Conservation (phyloP, 2,888 invertebrate species). For the Drosophila barbarae region DNA sequence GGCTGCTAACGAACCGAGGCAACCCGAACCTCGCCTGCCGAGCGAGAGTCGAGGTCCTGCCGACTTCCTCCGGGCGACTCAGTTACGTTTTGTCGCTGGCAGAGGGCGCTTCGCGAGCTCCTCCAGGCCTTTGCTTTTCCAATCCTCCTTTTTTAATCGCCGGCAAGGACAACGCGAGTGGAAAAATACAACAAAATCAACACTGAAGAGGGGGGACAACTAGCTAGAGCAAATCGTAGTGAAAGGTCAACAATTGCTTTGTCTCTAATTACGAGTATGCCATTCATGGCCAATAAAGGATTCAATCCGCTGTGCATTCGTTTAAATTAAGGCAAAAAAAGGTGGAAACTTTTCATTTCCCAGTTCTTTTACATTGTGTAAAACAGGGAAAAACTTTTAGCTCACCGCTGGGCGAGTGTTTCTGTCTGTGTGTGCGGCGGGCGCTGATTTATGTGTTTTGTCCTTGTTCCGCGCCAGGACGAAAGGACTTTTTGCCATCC, state of each 20-base stretch:
- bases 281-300: conserved; percentile 38
- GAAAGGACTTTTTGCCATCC: conserved; percentile 39
- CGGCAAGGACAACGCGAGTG: conserved; percentile 40
- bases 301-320: conserved; percentile 32
- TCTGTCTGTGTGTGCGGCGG: conserved; percentile 2
- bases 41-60: neutral
- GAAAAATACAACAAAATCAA: conserved; percentile 35
- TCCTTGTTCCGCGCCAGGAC: conserved; percentile 43
- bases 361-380: conserved; percentile 31
- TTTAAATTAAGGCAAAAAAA: conserved; percentile 28
- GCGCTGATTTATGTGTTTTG: conserved; percentile 48
- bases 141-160: conserved; percentile 13
- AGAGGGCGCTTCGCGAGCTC: conserved; percentile 32
- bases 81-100: conserved; percentile 52
- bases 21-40: conserved; percentile 16
- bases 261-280: conserved; percentile 44
- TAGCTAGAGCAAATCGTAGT: conserved; percentile 21
- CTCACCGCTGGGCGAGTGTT: conserved; percentile 11
- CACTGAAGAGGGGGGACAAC: neutral
- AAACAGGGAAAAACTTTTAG: conserved; percentile 32
- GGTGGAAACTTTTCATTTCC: conserved; percentile 45
- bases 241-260: conserved; percentile 43
- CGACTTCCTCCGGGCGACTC: conserved; percentile 29
- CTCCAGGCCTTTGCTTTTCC: conserved; percentile 1
- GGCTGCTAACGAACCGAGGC: conserved; percentile 24